Base-by-base conservation (phyloP, 2,888 invertebrate genomes). In the Cremastobaeus sp. region DNA sequence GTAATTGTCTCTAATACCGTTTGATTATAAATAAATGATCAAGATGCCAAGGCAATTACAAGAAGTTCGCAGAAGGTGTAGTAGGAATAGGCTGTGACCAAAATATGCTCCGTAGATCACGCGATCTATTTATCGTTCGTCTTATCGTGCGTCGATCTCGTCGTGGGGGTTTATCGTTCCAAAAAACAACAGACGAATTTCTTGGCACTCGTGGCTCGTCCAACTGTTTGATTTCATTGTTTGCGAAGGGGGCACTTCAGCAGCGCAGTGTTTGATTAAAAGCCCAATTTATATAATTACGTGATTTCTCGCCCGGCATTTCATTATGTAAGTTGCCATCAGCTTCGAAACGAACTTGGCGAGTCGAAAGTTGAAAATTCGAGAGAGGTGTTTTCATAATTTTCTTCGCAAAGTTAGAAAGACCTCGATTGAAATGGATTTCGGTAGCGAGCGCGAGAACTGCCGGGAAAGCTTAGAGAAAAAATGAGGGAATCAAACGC, bases 401-500 rank as follows among this genome's bases (percentile, higher is more conserved):
- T n/a, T n/a, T n/a, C n/a, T n/a, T n/a, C n/a, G n/a, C n/a, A n/a
- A n/a, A n/a, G n/a, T n/a, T n/a, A n/a, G n/a, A n/a, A n/a, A n/a
- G n/a, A n/a, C n/a, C n/a, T n/a, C n/a, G n/a, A n/a, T n/a, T n/a
- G n/a, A n/a, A n/a, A n/a, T n/a, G n/a, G n/a, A n/a, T n/a, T n/a
- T n/a, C n/a, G n/a, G n/a, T n/a, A 25, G 25, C 3, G 25, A 25
- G 8, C 8, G 25, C 25, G 25, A 25, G 25, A 25, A 5, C 8
- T 8, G 25, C 8, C 4, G 25, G 52, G 50, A 68, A 59, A 59
- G 9, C 20, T 20, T 28, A 35, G 71, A 70, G 78, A 55, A 48
- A 66, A 65, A 65, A 47, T 62, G 39, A 39, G 57, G 47, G 72
- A 39, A 72, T 74, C 74, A 64, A 74, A 71, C 68, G 76, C 66